Evolutionary conservation across 2,888 invertebrate genomes (phyloP), one percentile per base, ranked within the genome.

Genomic region (Ceraclea dissimilis): DNA sequence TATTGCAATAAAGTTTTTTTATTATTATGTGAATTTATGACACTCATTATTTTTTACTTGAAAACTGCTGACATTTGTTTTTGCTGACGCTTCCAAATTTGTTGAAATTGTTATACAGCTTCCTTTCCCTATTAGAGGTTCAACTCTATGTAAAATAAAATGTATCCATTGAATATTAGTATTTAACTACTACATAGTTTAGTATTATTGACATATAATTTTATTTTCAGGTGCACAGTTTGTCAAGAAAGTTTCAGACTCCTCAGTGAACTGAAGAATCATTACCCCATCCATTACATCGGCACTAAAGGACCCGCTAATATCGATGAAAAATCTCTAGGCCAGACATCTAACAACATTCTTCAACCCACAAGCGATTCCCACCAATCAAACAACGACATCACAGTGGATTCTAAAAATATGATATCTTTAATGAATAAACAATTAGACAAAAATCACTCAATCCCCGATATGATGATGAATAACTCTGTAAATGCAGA

Each of bases 281-380:
- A 78, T 61, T 78, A 78, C 39, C 75, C 77, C 0, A 62, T 69
- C 0, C 78, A 78, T 60, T 77, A 76, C 64, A 46, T 53, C 22
- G 49, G 50, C 21, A 55, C 39, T 8, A 39, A 39, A 49, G 31
- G 53, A 49, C 39, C 34, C 13, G 13, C 44, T 34, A 31, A 16
- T 31, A n/a, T n/a, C n/a, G 50, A 16, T 33, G 34, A 20, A 50
- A 51, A n/a, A 43, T 19, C 39, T 39, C 22, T 10, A 20, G 18
- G 11, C 4, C 16, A 13, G 13, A 5, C 39, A 8, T 39, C 39
- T 13, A 39, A 39, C 16, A 26, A 26, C 43, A 16, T 43, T 13
- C 43, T 17, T 43, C 47, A 18, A 20, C 16, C 47, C 19, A 13
- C 47, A 17, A 20, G 4, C 13, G 16, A 47, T 18, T 6, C 47